Percentiles rank a stretch among this genome's conserved stretches.
Evolutionary conservation across 2,888 invertebrate species (phyloP).

Genomic region (Brenthis hecate): DNA sequence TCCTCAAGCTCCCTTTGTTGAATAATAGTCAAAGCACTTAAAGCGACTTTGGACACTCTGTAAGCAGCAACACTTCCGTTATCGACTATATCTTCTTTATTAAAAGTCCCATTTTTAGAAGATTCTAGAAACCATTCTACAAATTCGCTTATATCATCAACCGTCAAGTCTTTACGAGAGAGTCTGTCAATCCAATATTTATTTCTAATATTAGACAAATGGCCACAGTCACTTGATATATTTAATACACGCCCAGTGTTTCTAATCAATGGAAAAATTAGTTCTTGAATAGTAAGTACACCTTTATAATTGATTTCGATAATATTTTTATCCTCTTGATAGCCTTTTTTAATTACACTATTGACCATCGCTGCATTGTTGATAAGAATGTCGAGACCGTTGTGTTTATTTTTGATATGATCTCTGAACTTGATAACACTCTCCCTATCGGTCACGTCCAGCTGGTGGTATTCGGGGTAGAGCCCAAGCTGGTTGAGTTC

Average conservation of each 20-base stretch:
- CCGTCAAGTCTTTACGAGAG: conserved; percentile 52
- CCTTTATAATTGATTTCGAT: conserved; percentile 86
- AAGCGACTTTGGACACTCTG: conserved; percentile 86
- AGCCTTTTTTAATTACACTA: conserved; percentile 49
- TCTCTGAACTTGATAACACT: conserved; percentile 83
- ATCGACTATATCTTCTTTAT: conserved; percentile 53
- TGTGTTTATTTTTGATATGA: conserved; percentile 81
- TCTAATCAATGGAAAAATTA: conserved; percentile 86
- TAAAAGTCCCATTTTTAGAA: conserved; percentile 54
- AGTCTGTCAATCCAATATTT: conserved; percentile 59
- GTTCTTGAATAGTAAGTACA: conserved; percentile 83
- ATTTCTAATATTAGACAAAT: conserved; percentile 81
- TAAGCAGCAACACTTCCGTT: conserved; percentile 84
- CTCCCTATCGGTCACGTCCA: conserved; percentile 82
- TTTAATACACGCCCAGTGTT: conserved; percentile 87
- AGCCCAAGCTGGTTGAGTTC: conserved; percentile 48
- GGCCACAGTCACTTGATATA: conserved; percentile 86
- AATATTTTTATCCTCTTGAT: conserved; percentile 81
- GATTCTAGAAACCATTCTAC: conserved; percentile 84
- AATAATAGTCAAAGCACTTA: conserved; percentile 85
- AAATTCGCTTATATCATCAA: conserved; percentile 69
- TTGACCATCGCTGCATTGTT: conserved; percentile 87
- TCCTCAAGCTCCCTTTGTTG: conserved; percentile 84
- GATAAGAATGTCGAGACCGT: conserved; percentile 87
- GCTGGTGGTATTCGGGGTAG: conserved; percentile 60